A percentile compares a stretch with the other conserved stretches of the same genome.
These are phyloP conservation scores for Gorsachius magnificus DNA, from an alignment of 2,797 vertebrate genomes.

Conservation along the genomic window DNA sequence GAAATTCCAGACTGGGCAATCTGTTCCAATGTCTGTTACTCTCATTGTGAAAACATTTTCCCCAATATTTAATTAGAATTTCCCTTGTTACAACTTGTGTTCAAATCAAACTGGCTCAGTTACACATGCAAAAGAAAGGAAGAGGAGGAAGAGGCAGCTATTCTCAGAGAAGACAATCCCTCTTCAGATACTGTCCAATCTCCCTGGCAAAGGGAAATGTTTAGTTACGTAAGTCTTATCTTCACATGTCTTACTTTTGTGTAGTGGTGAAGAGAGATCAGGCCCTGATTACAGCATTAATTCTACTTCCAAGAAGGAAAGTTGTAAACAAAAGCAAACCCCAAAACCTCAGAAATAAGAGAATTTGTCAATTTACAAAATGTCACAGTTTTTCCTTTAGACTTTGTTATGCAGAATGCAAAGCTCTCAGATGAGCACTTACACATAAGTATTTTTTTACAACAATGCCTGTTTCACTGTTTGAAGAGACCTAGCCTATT, in stretches of 20 bases:
- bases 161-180: background rate
- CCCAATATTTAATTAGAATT: background rate
- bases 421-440: background rate
- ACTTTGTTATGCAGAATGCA: background rate
- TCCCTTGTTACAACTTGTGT: background rate
- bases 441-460: background rate
- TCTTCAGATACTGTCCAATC: background rate
- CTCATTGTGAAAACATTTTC: background rate
- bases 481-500: background rate
- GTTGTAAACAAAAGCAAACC: background rate
- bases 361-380: background rate
- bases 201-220: background rate
- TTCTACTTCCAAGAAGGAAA: background rate
- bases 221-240: background rate
- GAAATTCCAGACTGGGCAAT: background rate
- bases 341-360: background rate
- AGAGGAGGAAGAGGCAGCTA: background rate
- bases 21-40: background rate
- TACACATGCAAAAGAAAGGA: background rate
- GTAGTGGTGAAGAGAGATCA: background rate
- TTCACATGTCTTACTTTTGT: background rate
- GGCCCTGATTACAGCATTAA: background rate
- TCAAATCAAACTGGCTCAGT: background rate
- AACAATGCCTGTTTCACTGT: background rate
- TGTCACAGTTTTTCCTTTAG: background rate